A percentile compares a stretch with the other conserved stretches of the same genome.
These are phyloP conservation scores for Cosmopolites sordidus DNA, from an alignment of 2,888 invertebrate genomes.

Conservation along the genomic window DNA sequence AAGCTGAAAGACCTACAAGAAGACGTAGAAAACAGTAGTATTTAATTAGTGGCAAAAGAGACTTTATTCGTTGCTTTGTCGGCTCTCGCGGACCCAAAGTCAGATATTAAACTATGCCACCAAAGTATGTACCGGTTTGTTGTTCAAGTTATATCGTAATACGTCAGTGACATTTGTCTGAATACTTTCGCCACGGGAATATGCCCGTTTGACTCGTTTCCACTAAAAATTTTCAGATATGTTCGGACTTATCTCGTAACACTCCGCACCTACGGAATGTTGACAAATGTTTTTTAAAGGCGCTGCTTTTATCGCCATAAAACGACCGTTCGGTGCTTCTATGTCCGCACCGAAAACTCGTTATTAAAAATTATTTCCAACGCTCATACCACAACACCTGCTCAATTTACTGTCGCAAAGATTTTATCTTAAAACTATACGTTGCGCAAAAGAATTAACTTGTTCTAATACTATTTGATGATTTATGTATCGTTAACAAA, in stretches of 20 bases:
- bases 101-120: conserved; percentile 49
- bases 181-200: conserved; percentile 39
- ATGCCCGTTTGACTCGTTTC: conserved; percentile 37
- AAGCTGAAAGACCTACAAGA: not conserved
- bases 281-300: conserved; percentile 36
- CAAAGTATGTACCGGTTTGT: conserved; percentile 44
- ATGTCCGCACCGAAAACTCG: conserved; percentile 2
- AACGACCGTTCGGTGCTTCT: conserved; percentile 2
- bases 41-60: conserved; percentile 41
- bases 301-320: conserved; percentile 36
- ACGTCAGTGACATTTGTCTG: conserved; percentile 47
- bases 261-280: conserved; percentile 35
- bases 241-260: conserved; percentile 36
- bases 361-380: conserved; percentile 17
- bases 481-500: too few relatives aligned
- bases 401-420: conserved; percentile 21
- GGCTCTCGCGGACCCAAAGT: conserved; percentile 40
- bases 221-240: conserved; percentile 40
- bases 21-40: conserved; percentile 27
- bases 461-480: too few relatives aligned
- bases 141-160: conserved; percentile 44
- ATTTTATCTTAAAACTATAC: conserved; percentile 12
- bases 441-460: too few relatives aligned
- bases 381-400: conserved; percentile 14
- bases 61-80: conserved; percentile 44